These are phyloP conservation scores for Pyrochroa serraticornis DNA, from an alignment of 2,888 invertebrate species.

Conservation along the genomic window DNA sequence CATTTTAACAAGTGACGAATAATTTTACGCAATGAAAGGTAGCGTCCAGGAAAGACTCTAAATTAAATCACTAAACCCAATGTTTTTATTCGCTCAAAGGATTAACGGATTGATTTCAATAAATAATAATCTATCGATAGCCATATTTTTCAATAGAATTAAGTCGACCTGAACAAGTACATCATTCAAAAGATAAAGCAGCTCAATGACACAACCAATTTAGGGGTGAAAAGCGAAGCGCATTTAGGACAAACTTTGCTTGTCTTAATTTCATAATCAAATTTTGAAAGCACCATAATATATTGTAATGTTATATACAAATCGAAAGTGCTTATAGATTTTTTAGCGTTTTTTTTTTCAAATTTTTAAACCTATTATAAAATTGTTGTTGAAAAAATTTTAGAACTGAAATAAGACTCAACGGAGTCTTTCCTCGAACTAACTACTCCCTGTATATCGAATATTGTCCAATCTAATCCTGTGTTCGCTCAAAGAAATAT, in stretches of 20 bases:
- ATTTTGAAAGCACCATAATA: conserved; percentile 62
- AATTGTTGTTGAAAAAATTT: conserved; percentile 63
- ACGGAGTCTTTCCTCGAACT: conserved; percentile 83
- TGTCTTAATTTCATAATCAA: conserved; percentile 43
- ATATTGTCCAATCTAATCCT: conserved; percentile 77
- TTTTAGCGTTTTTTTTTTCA: conserved; percentile 68
- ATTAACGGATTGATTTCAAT: no score
- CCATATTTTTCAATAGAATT: conserved; percentile 56
- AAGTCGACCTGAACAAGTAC: conserved; percentile 70
- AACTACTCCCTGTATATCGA: conserved; percentile 71
- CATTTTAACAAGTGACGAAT: no score
- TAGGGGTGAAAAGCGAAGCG: conserved; percentile 63
- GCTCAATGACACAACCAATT: conserved; percentile 73
- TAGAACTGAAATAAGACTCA: conserved; percentile 73
- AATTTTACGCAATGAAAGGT: no score
- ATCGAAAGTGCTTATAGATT: conserved; percentile 78
- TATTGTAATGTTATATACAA: conserved; percentile 74
- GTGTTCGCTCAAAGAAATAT: conserved; percentile 79
- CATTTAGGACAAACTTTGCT: conserved; percentile 69
- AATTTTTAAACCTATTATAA: conserved; percentile 62
- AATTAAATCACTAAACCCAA: no score
- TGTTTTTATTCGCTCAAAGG: no score
- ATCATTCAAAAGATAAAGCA: conserved; percentile 75
- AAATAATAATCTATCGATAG: no score
- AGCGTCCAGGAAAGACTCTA: no score